Base-by-base conservation (phyloP, 2,797 vertebrate genomes). In the Merluccius polli region DNA sequence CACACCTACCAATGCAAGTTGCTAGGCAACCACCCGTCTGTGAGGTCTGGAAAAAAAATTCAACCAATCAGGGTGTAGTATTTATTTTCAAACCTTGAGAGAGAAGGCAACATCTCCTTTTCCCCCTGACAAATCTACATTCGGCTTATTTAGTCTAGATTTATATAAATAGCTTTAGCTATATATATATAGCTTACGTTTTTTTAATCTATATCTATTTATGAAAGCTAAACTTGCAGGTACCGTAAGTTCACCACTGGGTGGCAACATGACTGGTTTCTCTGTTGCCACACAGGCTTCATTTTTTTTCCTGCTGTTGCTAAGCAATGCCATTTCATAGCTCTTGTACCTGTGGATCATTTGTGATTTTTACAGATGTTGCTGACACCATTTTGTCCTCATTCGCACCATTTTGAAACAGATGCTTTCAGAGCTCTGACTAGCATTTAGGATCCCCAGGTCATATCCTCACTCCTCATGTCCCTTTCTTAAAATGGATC, bases 341-440 rank as follows among this genome's bases (percentile, higher is more conserved):
- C 82, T 86, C 80, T 89, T 87, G 41, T 35, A 90, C 87, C 88
- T 92, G 87, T 87, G 81, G 87, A 89, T 88, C 80, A 85, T 86
- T 89, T 89, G 77, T 86, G 75, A 87, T 86, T 89, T 87, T 87
- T 89, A 85, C 86, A 81, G 84, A 88, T 88, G 87, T 87, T 87
- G 81, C 84, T 87, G 90, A 89, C 89, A 91, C 86, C 88, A 89
- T 88, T 89, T 89, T 89, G 87, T 89, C 88, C 87, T 88, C 87
- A 79, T 89, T 87, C 84, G 84, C 88, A 85, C 82, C 82, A 78
- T 84, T 88, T 87, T 86, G 72, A 75, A 85, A 81, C 38, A 10
- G 30, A 75, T 1, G 16, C 13, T 35, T n/a, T 31, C 52, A 59
- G 52, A 59, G 52, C 52, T 65, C 24, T 27, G 6, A 65, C 24